Conservation (phyloP, 2,888 invertebrate genomes). For the Boloria euphrosyne region DNA sequence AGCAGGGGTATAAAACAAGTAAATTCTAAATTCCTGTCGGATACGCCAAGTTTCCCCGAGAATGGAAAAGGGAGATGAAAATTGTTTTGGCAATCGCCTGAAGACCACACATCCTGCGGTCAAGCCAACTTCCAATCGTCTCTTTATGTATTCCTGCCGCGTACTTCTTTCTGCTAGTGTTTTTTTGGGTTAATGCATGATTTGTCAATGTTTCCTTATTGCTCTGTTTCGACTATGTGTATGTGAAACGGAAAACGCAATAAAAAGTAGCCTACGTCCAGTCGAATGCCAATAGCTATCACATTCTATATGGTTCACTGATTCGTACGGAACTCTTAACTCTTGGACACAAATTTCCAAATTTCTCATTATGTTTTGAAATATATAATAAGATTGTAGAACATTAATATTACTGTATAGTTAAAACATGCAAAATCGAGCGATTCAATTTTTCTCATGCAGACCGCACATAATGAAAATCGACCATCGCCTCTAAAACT, state of each 20-base stretch:
- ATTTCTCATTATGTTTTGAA: not conserved
- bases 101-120: constrained; percentile 79
- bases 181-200: constrained; percentile 32
- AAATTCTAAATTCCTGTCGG: constrained; percentile 61
- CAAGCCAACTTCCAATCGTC: constrained; percentile 71
- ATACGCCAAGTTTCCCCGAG: constrained; percentile 70
- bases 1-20: constrained; percentile 57
- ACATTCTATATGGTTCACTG: not conserved
- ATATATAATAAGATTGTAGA: no score
- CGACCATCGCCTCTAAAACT: constrained; percentile 18
- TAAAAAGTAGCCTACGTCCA: not conserved
- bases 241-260: constrained; percentile 6
- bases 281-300: not conserved
- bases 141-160: constrained; percentile 63
- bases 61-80: constrained; percentile 73
- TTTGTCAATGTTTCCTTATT: constrained; percentile 26
- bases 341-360: not conserved
- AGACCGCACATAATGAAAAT: constrained; percentile 8
- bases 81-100: constrained; percentile 72
- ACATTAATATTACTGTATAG: not conserved
- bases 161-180: constrained; percentile 43
- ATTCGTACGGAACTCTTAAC: not conserved
- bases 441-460: constrained; percentile 1
- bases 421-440: no score
- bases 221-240: constrained; percentile 5